Percentiles rank a stretch among this genome's conserved stretches.
phyloP scores from a whole-genome alignment of 2,888 invertebrate species.

The Elmis aenea region DNA sequence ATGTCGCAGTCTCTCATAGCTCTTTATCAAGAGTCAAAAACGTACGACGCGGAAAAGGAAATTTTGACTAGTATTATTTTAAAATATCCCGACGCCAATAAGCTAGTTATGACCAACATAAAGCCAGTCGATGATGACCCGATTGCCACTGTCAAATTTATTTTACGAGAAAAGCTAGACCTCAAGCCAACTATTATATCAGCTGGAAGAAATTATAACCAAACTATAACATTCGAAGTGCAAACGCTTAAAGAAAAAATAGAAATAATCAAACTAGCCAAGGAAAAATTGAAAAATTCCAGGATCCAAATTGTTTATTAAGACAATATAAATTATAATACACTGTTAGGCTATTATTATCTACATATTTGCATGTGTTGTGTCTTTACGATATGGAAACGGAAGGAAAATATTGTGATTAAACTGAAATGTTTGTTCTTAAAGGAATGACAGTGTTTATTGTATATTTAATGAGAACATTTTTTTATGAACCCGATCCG shows the following conservation, averaged over 20 bases:
- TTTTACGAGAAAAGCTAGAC: slow-evolving; percentile 31
- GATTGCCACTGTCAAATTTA: slow-evolving; percentile 19
- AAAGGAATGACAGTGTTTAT: no score
- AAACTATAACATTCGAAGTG: slow-evolving; percentile 32
- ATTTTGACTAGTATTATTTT: slow-evolving; percentile 23
- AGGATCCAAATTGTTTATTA: no score
- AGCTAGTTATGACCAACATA: slow-evolving; percentile 24
- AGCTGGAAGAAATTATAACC: slow-evolving; percentile 25
- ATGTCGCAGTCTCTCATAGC: neutral
- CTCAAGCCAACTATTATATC: slow-evolving; percentile 24
- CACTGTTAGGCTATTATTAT: no score
- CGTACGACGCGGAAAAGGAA: slow-evolving; percentile 5
- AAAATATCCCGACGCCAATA: slow-evolving; percentile 19
- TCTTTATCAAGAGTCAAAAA: neutral
- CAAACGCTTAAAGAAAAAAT: slow-evolving; percentile 30
- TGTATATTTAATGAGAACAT: no score
- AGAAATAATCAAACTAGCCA: slow-evolving; percentile 27
- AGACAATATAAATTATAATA: no score
- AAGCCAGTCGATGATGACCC: slow-evolving; percentile 24
- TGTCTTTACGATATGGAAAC: no score
- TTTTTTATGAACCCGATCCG: no score
- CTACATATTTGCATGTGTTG: no score
- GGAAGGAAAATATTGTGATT: slow-evolving; percentile 35
- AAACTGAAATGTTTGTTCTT: no score
- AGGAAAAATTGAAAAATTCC: slow-evolving; percentile 27